Percentiles rank a stretch among this genome's conserved stretches.
Evolutionary conservation across 2,797 vertebrate species (phyloP).

Genomic region (Acipenser ruthenus): DNA sequence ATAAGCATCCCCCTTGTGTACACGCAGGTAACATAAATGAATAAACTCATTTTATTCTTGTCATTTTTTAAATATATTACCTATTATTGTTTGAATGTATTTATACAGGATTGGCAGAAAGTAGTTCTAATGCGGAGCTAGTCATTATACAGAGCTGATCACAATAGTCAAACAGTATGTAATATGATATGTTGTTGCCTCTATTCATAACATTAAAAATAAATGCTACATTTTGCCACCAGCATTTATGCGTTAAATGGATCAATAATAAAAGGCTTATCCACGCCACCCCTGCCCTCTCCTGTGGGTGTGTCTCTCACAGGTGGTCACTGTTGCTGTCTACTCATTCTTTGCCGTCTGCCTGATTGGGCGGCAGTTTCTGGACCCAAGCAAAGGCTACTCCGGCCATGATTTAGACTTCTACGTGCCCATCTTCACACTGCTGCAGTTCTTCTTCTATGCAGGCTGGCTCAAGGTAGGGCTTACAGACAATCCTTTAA

Average conservation of each 20-base stretch:
- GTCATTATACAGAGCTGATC: neutral
- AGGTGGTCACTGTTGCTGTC: slow-evolving; percentile 81
- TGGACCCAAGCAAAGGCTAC: slow-evolving; percentile 57
- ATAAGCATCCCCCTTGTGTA: slow-evolving; percentile 86
- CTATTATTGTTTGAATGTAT: too few species aligned
- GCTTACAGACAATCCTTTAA: neutral
- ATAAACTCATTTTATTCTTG: neutral
- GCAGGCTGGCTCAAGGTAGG: slow-evolving; percentile 81
- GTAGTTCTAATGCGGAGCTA: too few species aligned
- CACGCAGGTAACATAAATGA: slow-evolving; percentile 53
- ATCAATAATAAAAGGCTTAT: neutral
- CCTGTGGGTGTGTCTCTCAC: slow-evolving; percentile 10
- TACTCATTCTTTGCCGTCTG: slow-evolving; percentile 82
- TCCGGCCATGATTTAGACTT: slow-evolving; percentile 60
- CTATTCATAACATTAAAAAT: neutral
- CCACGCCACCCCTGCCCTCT: neutral
- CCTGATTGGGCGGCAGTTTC: slow-evolving; percentile 74
- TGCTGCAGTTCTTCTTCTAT: slow-evolving; percentile 92
- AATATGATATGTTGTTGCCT: neutral
- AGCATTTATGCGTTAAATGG: too few species aligned
- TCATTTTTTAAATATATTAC: neutral
- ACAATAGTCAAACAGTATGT: neutral
- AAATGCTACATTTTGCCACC: too few species aligned
- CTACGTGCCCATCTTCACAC: slow-evolving; percentile 75
- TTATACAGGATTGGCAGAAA: too few species aligned